Conservation (phyloP, 2,797 vertebrate genomes). For the Sebastes jordani region DNA sequence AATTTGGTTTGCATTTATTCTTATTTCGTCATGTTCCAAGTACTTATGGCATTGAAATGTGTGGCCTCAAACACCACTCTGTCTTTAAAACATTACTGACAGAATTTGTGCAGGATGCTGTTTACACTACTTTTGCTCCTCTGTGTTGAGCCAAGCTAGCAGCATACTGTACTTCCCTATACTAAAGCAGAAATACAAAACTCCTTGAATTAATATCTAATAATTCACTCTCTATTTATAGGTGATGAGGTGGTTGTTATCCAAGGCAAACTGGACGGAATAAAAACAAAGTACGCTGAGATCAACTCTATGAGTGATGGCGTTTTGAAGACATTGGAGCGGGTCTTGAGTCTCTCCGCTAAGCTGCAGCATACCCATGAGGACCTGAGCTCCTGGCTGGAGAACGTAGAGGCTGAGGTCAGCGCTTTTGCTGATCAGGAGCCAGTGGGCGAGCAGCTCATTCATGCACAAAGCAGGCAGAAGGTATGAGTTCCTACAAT, state of each 20-base stretch:
- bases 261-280: slow-evolving; percentile 96
- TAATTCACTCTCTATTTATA: slow-evolving; percentile 58
- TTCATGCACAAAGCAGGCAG: slow-evolving; percentile 86
- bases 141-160: neutral
- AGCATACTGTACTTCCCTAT: neutral
- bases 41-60: neutral
- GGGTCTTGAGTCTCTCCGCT: slow-evolving; percentile 86
- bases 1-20: neutral
- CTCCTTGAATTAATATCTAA: neutral
- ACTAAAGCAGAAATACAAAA: neutral
- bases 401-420: slow-evolving; percentile 86
- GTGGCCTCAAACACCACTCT: neutral
- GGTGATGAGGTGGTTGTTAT: slow-evolving; percentile 97
- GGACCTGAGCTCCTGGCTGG: slow-evolving; percentile 89
- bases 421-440: slow-evolving; percentile 82
- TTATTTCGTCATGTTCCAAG: neutral
- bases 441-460: slow-evolving; percentile 84
- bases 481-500: slow-evolving; percentile 79
- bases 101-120: neutral
- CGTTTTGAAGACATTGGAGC: slow-evolving; percentile 89
- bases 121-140: neutral
- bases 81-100: neutral
- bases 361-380: slow-evolving; percentile 86
- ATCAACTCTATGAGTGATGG: slow-evolving; percentile 88
- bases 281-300: slow-evolving; percentile 93